phyloP scores from a whole-genome alignment of 2,888 invertebrate genomes.

The Apocheima hispidaria region DNA sequence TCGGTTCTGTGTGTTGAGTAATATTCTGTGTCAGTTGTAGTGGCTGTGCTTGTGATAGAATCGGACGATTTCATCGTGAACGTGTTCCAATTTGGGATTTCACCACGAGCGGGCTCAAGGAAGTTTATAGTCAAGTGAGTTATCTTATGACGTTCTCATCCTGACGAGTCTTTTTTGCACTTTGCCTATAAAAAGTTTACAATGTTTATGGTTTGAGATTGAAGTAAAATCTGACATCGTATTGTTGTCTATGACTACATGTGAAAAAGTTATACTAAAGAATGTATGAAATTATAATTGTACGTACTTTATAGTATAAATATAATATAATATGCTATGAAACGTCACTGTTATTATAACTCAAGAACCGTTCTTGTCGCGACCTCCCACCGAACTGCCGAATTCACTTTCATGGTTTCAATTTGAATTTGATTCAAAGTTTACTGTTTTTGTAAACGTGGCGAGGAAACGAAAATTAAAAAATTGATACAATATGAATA shows the following conservation, averaged over 20 bases:
- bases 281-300: background rate
- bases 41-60: slow-evolving; percentile 83
- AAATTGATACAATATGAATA: background rate
- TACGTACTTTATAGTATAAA: background rate
- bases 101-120: slow-evolving; percentile 86
- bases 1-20: slow-evolving; percentile 81
- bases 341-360: slow-evolving; percentile 36
- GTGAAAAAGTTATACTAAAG: background rate
- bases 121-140: slow-evolving; percentile 84
- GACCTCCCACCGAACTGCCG: slow-evolving; percentile 36
- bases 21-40: slow-evolving; percentile 83
- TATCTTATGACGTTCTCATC: slow-evolving; percentile 40
- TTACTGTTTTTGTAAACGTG: slow-evolving; percentile 18
- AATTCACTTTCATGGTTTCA: slow-evolving; percentile 44
- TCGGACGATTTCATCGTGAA: slow-evolving; percentile 80
- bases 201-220: background rate
- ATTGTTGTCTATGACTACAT: background rate
- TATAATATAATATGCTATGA: background rate
- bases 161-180: slow-evolving; percentile 6
- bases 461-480: background rate
- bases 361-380: slow-evolving; percentile 54
- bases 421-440: slow-evolving; percentile 29
- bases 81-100: slow-evolving; percentile 84
- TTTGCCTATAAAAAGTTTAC: background rate
- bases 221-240: background rate